Evolutionary conservation across 2,888 invertebrate species (phyloP).

Genomic region (Acanthosepion esculentum): DNA sequence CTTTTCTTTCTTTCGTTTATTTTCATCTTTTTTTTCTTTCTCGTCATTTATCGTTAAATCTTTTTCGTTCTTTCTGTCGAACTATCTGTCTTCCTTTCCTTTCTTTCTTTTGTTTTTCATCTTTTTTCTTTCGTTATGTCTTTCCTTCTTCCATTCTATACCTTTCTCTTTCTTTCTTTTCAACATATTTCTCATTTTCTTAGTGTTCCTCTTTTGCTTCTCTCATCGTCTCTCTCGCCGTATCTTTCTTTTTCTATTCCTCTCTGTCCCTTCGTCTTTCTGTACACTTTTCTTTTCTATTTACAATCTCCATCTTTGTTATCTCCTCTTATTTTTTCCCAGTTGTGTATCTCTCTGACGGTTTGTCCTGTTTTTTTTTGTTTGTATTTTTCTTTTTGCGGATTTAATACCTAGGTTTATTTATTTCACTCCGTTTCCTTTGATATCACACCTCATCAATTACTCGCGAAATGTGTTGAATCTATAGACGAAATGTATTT

Average conservation of each 20-base stretch:
- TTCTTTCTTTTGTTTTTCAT: background rate
- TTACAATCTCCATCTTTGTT: background rate
- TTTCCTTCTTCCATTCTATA: background rate
- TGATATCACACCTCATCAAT: background rate
- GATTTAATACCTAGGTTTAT: background rate
- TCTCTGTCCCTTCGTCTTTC: background rate
- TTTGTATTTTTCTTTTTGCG: background rate
- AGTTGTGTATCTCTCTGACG: background rate
- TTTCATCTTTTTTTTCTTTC: background rate
- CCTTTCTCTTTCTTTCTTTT: background rate
- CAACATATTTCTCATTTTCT: background rate
- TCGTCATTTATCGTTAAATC: background rate
- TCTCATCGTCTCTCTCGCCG: background rate
- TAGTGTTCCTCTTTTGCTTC: background rate
- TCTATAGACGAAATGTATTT: slow-evolving; percentile 42
- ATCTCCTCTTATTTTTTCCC: background rate
- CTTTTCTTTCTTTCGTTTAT: background rate
- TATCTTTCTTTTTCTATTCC: too few species aligned
- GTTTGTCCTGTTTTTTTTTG: too few species aligned
- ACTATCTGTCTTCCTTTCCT: background rate
- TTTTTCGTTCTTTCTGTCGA: background rate
- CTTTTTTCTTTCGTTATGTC: background rate
- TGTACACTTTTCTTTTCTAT: slow-evolving; percentile 42
- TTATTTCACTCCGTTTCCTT: background rate
- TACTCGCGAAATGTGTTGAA: background rate